These are phyloP conservation scores for Unio pictorum DNA, from an alignment of 2,888 invertebrate genomes.

Conservation along the genomic window DNA sequence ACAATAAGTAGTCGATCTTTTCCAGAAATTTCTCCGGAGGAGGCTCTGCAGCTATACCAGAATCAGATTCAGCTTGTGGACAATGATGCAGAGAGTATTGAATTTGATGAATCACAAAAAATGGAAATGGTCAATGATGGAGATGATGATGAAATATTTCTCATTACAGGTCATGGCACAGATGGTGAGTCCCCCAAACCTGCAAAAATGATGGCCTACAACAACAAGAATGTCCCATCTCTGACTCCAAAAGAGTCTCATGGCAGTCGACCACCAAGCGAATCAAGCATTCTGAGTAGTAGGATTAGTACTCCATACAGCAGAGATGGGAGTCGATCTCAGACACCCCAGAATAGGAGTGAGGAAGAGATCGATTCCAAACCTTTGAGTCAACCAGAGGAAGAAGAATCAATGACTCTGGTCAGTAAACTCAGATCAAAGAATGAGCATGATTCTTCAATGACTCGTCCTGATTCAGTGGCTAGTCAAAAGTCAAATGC, in stretches of 20 bases:
- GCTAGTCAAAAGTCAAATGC: conserved; percentile 43
- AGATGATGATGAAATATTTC: conserved; percentile 55
- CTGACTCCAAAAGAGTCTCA: conserved; percentile 28
- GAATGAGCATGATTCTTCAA: conserved; percentile 31
- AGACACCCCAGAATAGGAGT: conserved; percentile 20
- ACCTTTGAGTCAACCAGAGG: not conserved
- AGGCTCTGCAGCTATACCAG: conserved; percentile 45
- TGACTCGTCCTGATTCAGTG: conserved; percentile 40
- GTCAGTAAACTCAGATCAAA: conserved; percentile 26
- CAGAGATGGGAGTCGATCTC: conserved; percentile 21
- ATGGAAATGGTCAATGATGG: conserved; percentile 17
- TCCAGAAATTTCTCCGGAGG: conserved; percentile 59
- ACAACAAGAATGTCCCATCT: conserved; percentile 41
- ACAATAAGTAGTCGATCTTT: conserved; percentile 59
- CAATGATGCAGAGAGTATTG: conserved; percentile 41
- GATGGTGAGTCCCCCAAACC: conserved; percentile 42
- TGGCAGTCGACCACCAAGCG: conserved; percentile 16
- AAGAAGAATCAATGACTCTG: conserved; percentile 32
- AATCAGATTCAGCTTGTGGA: conserved; percentile 32
- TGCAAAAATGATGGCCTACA: conserved; percentile 43
- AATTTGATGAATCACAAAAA: conserved; percentile 37
- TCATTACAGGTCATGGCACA: conserved; percentile 45
- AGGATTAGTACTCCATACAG: conserved; percentile 13
- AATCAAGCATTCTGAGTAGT: conserved; percentile 2
- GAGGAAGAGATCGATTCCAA: not conserved